Percentiles rank a stretch among this genome's conserved stretches.
Conservation (phyloP, 2,888 invertebrate species). For the Sphaeridia pumilis region DNA sequence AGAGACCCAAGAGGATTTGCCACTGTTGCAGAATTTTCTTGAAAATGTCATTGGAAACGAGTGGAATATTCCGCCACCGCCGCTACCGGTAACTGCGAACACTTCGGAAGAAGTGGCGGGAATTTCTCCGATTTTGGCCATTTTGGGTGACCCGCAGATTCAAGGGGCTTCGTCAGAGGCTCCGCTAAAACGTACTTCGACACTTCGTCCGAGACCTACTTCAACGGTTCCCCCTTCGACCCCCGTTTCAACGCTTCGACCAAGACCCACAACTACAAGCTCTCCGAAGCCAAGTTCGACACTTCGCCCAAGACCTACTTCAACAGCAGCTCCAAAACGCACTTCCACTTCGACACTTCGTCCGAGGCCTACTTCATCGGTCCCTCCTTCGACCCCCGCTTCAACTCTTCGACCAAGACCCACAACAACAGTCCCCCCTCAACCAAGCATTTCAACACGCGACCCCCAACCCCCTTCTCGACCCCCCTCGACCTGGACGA, state of each 20-base stretch:
- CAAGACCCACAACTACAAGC: background rate
- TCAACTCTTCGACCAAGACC: no score
- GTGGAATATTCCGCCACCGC: constrained; percentile 23
- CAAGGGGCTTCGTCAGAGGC: background rate
- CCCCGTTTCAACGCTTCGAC: background rate
- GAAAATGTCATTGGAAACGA: constrained; percentile 35
- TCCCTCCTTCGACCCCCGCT: background rate
- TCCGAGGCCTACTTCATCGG: background rate
- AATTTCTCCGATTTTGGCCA: no score
- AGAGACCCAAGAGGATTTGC: constrained; percentile 28
- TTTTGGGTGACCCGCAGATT: no score
- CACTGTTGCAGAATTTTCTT: constrained; percentile 35
- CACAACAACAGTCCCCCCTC: no score
- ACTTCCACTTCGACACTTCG: background rate
- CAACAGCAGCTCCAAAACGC: background rate
- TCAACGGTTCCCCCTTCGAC: background rate
- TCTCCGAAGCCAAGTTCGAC: background rate
- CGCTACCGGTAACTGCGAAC: background rate
- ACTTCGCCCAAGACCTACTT: background rate
- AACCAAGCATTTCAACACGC: no score
- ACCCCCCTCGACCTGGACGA: background rate
- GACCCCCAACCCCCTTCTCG: background rate
- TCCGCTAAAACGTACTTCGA: background rate
- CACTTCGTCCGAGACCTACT: background rate
- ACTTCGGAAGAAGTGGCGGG: no score